Conservation (phyloP, 2,113 vertebrate species). For the Terrapene triunguis region DNA sequence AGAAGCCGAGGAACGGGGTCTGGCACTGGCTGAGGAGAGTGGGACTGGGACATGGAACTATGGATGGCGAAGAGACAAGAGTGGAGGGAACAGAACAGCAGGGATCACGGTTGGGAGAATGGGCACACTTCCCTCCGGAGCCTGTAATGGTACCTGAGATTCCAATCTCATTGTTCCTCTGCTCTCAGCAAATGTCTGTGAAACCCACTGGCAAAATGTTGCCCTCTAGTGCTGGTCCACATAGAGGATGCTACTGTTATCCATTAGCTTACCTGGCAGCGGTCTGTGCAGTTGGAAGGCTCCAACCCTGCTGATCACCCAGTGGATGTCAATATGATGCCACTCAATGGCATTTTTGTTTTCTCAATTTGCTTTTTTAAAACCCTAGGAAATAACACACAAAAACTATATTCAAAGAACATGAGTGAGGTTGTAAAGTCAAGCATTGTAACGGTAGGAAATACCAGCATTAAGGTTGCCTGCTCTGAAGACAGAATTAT, state of each 20-base stretch:
- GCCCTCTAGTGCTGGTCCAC: background rate
- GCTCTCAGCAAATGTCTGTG: background rate
- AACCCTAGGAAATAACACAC: background rate
- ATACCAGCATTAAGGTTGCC: background rate
- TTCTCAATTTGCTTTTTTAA: slow-evolving; percentile 54
- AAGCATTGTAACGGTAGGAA: slow-evolving; percentile 28
- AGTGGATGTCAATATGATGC: slow-evolving; percentile 29
- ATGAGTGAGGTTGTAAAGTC: slow-evolving; percentile 30
- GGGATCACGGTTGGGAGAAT: background rate
- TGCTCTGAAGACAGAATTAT: background rate
- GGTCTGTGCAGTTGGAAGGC: background rate
- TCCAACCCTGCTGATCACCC: background rate
- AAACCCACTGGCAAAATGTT: background rate
- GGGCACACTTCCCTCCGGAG: background rate
- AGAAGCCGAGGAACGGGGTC: background rate
- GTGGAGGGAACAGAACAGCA: background rate
- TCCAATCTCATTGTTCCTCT: background rate
- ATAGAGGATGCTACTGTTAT: background rate
- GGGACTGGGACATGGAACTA: background rate
- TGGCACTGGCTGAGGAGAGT: background rate
- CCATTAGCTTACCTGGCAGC: background rate
- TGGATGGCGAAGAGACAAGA: background rate
- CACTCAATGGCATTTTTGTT: slow-evolving; percentile 38
- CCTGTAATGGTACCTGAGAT: background rate
- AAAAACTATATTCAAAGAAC: background rate